Evolutionary conservation across 2,888 invertebrate genomes (phyloP).

Genomic region (Brachyptera risi): DNA sequence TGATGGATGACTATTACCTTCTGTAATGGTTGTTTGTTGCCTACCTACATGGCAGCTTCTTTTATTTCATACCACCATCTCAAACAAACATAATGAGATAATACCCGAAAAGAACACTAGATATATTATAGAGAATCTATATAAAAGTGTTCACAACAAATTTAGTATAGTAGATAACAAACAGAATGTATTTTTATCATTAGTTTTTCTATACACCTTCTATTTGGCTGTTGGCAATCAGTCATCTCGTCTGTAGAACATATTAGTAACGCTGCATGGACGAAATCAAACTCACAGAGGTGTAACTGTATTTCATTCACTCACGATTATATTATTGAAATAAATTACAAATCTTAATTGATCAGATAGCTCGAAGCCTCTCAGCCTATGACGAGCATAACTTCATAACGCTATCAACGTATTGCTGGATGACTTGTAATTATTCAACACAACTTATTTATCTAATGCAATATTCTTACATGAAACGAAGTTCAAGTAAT

Average conservation of each 20-base stretch:
- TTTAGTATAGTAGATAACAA: not conserved
- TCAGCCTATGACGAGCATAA: too few relatives aligned
- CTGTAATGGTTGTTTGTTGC: conserved; percentile 8
- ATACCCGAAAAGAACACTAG: not conserved
- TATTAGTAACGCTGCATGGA: not conserved
- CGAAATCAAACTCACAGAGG: not conserved
- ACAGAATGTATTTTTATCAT: not conserved
- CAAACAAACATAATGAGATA: conserved; percentile 1
- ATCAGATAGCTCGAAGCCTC: too few relatives aligned
- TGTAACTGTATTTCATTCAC: not conserved
- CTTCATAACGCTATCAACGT: too few relatives aligned
- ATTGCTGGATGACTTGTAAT: too few relatives aligned
- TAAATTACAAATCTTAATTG: not conserved
- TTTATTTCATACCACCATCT: conserved; percentile 14
- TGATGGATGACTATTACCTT: conserved; percentile 21
- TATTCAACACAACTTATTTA: too few relatives aligned
- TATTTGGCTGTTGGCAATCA: not conserved
- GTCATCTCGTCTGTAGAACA: not conserved
- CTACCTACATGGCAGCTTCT: not conserved
- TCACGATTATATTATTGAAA: not conserved
- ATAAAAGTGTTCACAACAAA: not conserved
- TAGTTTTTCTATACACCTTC: not conserved
- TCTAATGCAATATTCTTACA: too few relatives aligned
- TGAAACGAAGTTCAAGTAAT: too few relatives aligned
- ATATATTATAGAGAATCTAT: not conserved